Evolutionary conservation across 2,888 invertebrate species (phyloP).

Genomic region (Metalampra italica): DNA sequence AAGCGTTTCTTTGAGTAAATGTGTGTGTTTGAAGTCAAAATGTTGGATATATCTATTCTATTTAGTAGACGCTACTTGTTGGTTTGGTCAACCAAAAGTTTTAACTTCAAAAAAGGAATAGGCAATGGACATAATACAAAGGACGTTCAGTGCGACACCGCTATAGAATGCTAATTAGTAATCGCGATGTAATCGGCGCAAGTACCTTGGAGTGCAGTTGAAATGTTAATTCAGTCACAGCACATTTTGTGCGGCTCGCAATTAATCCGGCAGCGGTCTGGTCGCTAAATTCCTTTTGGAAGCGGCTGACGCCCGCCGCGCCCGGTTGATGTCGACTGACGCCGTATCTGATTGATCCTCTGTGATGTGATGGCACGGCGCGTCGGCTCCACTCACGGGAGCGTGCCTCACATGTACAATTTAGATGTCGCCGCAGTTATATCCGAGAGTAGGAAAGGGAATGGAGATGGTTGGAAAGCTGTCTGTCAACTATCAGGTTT

Average conservation of each 20-base stretch:
- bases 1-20: too few species aligned
- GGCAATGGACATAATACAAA: conserved; percentile 2
- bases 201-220: conserved; percentile 23
- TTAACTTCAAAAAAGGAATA: too few species aligned
- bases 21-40: too few species aligned
- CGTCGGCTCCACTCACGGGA: conserved; percentile 18
- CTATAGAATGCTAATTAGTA: conserved; percentile 17
- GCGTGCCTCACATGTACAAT: conserved; percentile 12
- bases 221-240: conserved; percentile 52
- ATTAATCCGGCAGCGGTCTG: conserved; percentile 50
- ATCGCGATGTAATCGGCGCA: conserved; percentile 20
- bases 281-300: conserved; percentile 59
- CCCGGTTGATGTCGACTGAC: conserved; percentile 36
- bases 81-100: too few species aligned
- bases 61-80: too few species aligned
- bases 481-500: too few species aligned
- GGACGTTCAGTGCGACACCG: conserved; percentile 1
- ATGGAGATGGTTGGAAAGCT: not conserved
- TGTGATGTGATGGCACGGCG: conserved; percentile 30
- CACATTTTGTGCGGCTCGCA: conserved; percentile 44
- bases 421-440: not conserved
- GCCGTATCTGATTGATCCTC: conserved; percentile 50
- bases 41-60: too few species aligned
- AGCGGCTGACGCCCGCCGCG: conserved; percentile 31
- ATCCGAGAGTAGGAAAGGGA: not conserved